Conservation (phyloP, 2,797 vertebrate genomes). For the Argya squamiceps region DNA sequence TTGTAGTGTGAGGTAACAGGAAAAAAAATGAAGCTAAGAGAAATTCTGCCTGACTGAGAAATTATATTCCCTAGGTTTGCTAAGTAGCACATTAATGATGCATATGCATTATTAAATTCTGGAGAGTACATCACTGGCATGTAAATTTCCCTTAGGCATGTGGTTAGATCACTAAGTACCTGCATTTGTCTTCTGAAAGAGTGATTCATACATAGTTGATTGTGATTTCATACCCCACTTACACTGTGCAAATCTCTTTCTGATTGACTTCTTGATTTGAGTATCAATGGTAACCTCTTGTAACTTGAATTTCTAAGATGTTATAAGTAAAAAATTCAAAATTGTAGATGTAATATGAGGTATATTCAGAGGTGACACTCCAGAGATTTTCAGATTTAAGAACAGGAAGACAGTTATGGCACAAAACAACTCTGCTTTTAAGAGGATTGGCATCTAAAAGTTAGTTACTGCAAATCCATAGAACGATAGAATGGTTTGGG, state of each 20-base stretch:
- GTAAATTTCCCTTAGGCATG: background rate
- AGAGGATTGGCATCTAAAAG: background rate
- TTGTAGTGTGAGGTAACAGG: background rate
- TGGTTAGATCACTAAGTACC: background rate
- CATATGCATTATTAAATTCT: background rate
- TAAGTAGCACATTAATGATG: background rate
- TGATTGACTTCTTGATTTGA: background rate
- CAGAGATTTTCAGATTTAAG: background rate
- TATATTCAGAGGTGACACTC: background rate
- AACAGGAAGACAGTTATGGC: background rate
- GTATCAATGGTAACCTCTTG: background rate
- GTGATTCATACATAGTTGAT: background rate
- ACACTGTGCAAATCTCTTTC: background rate
- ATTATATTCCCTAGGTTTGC: background rate
- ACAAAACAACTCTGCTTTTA: background rate
- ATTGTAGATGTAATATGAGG: background rate
- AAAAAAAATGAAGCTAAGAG: background rate
- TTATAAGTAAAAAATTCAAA: background rate
- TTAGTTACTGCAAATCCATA: background rate
- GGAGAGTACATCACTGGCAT: background rate
- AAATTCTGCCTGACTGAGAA: background rate
- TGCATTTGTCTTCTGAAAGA: conserved; percentile 7
- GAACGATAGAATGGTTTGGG: background rate
- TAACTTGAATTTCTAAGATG: background rate
- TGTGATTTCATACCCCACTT: background rate